Evolutionary conservation across 2,113 vertebrate species (phyloP), one percentile per base, ranked within the genome.

Genomic region (Lontra canadensis): DNA sequence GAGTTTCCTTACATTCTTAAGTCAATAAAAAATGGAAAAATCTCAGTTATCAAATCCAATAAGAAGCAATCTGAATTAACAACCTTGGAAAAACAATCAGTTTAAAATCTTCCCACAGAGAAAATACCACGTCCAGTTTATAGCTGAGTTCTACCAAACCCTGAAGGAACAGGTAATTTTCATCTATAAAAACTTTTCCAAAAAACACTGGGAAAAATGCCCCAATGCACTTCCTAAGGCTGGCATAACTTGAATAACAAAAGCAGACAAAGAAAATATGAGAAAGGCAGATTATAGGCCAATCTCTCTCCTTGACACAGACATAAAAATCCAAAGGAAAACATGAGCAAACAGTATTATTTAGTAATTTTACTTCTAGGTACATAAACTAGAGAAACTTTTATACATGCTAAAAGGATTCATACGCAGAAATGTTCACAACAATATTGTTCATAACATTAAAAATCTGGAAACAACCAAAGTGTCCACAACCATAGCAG

Each of bases 311-410:
- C 76, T 84, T 84, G 47, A 95, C 42, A 93, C 6, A 96, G 83
- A 95, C 57, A 89, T 88, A 88, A 91, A 96, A 97, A 88, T 55
- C 11, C 34, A 87, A 83, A 73, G 31, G 67, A 94, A 90, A 94
- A 73, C 14, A 65, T 63, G 36, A 65, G 25, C n/a, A 94, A 95
- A 88, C 7, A 87, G 34, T 84, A 39, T 14, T 52, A 93, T 17
- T 71, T 17, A 76, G 49, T 49, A 97, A 49, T 85, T 94, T 59
- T 71, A 57, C 18, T 87, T 83, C 25, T 63, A 65, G 4, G 6
- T 85, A 78, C 76, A 67, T 39, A 87, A 12, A 93, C 67, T 36
- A 88, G n/a, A 81, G 76, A 65, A 65, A 69, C 20, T 85, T 63
- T 5, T 63, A 25, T 4, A 85, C 20, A 49, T 83, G 18, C 31